Percentiles rank a stretch among this genome's conserved stretches.
Evolutionary conservation across 2,113 vertebrate genomes (phyloP).

Genomic region (Paraplagusia blochii): DNA sequence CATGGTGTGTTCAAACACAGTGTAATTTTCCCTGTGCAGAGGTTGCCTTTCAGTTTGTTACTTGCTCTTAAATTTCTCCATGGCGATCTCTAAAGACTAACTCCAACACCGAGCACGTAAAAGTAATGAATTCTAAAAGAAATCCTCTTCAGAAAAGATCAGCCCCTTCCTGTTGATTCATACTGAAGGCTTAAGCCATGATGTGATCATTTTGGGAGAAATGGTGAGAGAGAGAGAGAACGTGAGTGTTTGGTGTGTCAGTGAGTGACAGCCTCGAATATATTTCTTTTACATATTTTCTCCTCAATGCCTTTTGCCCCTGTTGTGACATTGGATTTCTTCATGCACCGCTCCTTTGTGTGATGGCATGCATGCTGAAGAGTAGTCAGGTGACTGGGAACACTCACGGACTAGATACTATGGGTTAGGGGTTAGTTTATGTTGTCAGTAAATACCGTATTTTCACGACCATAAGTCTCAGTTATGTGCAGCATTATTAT

Average conservation of each 20-base stretch:
- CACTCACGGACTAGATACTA: conserved; percentile 34
- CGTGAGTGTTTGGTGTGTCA: conserved; percentile 9
- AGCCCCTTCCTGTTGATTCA: conserved; percentile 47
- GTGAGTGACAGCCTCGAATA: conserved; percentile 45
- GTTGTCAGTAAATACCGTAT: too few species aligned
- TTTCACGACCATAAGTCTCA: too few species aligned
- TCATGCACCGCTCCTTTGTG: conserved; percentile 42
- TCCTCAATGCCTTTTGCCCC: conserved; percentile 34
- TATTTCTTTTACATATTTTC: conserved; percentile 47
- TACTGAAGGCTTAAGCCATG: conserved; percentile 36
- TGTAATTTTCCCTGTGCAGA: conserved; percentile 16
- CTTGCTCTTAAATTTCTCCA: conserved; percentile 18
- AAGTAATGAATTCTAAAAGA: conserved; percentile 41
- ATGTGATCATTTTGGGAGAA: too few species aligned
- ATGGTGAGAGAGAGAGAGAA: background rate
- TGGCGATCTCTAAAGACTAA: conserved; percentile 39
- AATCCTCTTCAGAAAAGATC: conserved; percentile 40
- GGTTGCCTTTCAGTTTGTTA: conserved; percentile 36
- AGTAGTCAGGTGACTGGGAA: conserved; percentile 39
- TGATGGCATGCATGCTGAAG: conserved; percentile 29
- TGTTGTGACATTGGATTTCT: conserved; percentile 32
- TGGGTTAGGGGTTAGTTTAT: too few species aligned
- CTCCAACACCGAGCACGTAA: conserved; percentile 16
- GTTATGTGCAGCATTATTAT: too few species aligned
- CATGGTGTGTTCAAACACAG: conserved; percentile 21